These are phyloP conservation scores for Microhierax caerulescens DNA, from an alignment of 2,797 vertebrate species.

Conservation along the genomic window DNA sequence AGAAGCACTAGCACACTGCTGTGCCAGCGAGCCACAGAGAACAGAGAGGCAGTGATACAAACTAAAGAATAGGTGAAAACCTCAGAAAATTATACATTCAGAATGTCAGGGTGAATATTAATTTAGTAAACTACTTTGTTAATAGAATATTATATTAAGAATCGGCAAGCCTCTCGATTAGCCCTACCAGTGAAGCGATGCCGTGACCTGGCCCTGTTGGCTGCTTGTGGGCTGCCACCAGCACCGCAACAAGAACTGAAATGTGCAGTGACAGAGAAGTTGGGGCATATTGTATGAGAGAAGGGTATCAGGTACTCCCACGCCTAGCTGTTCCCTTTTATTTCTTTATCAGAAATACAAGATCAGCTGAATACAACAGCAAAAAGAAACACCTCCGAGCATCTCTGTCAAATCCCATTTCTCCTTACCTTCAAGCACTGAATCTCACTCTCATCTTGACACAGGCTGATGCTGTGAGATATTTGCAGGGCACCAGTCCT, in stretches of 20 bases:
- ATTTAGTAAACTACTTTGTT: neutral
- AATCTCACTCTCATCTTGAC: neutral
- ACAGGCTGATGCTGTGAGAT: accelerated
- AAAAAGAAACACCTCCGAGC: neutral
- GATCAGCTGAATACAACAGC: neutral
- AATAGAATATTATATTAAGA: neutral
- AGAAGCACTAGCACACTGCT: neutral
- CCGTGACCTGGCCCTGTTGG: neutral
- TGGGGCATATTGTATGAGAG: neutral
- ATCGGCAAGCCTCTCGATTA: neutral
- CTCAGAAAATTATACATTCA: neutral
- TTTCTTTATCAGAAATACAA: neutral
- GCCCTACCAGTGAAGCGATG: neutral
- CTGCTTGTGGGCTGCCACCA: neutral
- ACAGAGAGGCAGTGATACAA: neutral
- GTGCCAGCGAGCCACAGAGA: neutral
- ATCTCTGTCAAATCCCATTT: neutral
- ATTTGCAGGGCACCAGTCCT: neutral
- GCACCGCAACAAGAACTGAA: neutral
- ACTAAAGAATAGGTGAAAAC: neutral
- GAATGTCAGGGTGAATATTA: neutral
- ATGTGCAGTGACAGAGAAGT: neutral
- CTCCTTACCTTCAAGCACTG: neutral
- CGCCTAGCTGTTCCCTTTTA: neutral
- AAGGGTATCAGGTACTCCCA: accelerated